Evolutionary conservation across 2,797 vertebrate species (phyloP), one percentile per base, ranked within the genome.

Genomic region (Acanthurus tractus): DNA sequence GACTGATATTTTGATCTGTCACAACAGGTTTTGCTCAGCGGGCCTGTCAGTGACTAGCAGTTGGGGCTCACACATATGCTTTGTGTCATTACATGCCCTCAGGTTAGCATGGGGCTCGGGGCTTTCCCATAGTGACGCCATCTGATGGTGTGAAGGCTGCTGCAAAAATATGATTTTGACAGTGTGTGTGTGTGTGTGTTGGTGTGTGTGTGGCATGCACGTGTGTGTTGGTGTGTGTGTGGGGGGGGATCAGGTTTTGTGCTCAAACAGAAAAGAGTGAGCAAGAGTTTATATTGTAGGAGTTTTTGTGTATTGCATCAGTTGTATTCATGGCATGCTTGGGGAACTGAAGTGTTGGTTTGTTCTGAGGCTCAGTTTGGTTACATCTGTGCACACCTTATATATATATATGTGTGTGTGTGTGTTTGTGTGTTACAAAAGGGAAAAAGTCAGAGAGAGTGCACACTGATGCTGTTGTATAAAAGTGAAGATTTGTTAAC

Each of bases 1-100:
- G 74, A 62, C 84, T 89, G 85, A 87, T 88, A 84, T 88, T 90
- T 87, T 83, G 86, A 89, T 91, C 74, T 90, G 88, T 89, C 91
- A 91, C 83, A 90, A 85, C 90, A 89, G 81, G 76, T 87, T 90
- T 78, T 74, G 80, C 87, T 86, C 90, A 82, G 78, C 29, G 12
- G 63, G 83, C 69, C 76, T 84, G 86, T 89, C 86, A 87, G 54
- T 52, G 66, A 83, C 49, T 48, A 76, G 79, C 78, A 63, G 77
- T 78, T 12, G 57, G 81, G 83, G 74, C 82, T 89, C 79, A 80
- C 86, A 89, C 90, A 86, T 94, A 89, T 84, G 89, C 77, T 90
- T 81, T 74, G 68, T 90, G 88, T 86, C 91, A 81, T 23, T 38
- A 62, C 62, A 85, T 83, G 83, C 82, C 89, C 76, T 78, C 82